Evolutionary conservation across 2,888 invertebrate genomes (phyloP), one percentile per base, ranked within the genome.

Genomic region (Panorpa germanica): DNA sequence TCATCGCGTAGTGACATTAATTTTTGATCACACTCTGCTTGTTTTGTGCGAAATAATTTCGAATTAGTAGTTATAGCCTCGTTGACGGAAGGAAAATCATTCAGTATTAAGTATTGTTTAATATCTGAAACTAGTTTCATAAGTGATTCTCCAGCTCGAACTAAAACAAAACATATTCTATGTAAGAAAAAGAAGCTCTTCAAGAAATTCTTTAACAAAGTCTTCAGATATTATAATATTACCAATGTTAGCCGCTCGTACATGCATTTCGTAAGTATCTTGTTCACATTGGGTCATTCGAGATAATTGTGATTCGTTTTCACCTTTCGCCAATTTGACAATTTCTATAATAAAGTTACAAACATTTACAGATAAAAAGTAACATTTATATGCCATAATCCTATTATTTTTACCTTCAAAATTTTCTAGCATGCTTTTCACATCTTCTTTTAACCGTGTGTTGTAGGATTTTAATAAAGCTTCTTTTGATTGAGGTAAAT

Each of bases 111-210:
- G 53, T 95, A 98, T 49, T 98, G 95, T 47, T 96, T 96, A 37
- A 98, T 85, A 50, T 96, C 95, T 1, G 93, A 88, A 1, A 95
- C 91, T 16, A 98, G 60, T 53, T 95, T 95, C 81, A 93, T 86
- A 14, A 98, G 54, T 1, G 93, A 91, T 59, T 96, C 95, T 2
- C 90, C 91, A 34, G 96, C 95, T 44, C 95, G 63, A 2, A 93
- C 91, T 69, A 64, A 55, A 60, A 59, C 31, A 25, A 21, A 29
- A 15, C 16, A 17, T 17, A 17, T n/a, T n/a, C n/a, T 18, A 22
- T 25, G 8, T 21, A 13, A 8, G 24, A 10, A 35, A 12, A 15
- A 24, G 9, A 21, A 25, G 14, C 10, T 17, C 25, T 25, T n/a
- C 8, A 5, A 10, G 8, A 7, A 34, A 12, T 17, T 25, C 12